Evolutionary conservation across 2,888 invertebrate genomes (phyloP), one percentile per base, ranked within the genome.

Genomic region (Nudaria mundana): DNA sequence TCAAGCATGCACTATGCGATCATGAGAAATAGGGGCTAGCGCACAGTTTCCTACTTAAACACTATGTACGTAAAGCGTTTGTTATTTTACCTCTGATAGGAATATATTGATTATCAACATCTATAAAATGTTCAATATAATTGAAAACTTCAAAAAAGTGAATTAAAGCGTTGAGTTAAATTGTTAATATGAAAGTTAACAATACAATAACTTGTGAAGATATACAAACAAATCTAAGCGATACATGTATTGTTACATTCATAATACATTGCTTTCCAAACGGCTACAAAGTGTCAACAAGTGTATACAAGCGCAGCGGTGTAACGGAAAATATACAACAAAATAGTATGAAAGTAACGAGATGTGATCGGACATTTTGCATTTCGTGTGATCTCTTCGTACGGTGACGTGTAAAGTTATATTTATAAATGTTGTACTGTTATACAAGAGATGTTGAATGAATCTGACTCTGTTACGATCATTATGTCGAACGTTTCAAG

Each of bases 371-470:
- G 30, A 46, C 45, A 37, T 44, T 40, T 40, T 49, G 59, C 59
- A 50, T 56, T 56, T 59, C 31, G 60, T 51, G 53, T 58, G 60
- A 59, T 58, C 60, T 59, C 58, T 42, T 33, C 32, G 40, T 41
- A 25, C 40, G 30, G n/a, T 36, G 32, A 26, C 37, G 36, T 37
- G 29, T 36, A 39, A 15, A 18, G 20, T 20, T 28, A 14, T 36
- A 26, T 36, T 31, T 36, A 20, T 36, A 35, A 22, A 28, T 31
- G 23, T 37, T 30, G 24, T 30, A n/a, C 11, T 30, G 15, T 35
- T 35, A 11, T 8, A n/a, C 35, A 25, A 5, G 2, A 20, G 14
- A n/a, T 14, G 2, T 34, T 26, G 13, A 25, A 18, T 25, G 20
- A 28, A 18, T 26, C 34, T 34, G 34, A 34, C 12, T 6, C 8